Base-by-base conservation (phyloP, 2,113 vertebrate species). In the Rhea pennata region DNA sequence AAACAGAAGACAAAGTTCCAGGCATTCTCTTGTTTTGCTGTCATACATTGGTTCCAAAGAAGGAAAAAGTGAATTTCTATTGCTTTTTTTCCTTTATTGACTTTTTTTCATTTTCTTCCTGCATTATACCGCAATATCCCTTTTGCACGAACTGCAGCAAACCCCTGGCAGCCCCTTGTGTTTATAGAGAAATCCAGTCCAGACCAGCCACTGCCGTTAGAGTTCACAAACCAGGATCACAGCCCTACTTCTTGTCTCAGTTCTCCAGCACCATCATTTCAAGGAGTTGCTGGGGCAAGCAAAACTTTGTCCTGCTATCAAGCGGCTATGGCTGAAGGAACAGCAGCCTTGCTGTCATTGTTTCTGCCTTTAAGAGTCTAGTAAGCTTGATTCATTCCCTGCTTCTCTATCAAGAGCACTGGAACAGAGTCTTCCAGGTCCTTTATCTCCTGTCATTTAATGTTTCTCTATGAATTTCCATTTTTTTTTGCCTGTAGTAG, bases 1-100 rank as follows among this genome's bases (percentile, higher is more conserved):
- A 92, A 95, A 77, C 42, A 91, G 84, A 66, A 85, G 87, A 88
- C 72, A 59, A 76, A 70, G 84, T 92, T 95, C 89, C 91, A 80
- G 72, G 81, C 96, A 83, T 93, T 95, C 87, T 80, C 74, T 50
- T 1, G 10, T 53, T 93, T 87, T 89, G 88, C 1, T 2, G 84
- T 88, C 87, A 83, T n/a, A 40, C 19, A 67, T 19, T 74, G 39
- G 36, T 36, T 71, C 36, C 64, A 76, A 27, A 74, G 71, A 76
- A 77, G 74, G 86, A 77, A 31, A 84, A 92, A 79, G 87, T n/a
- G 46, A 83, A 36, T 83, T 76, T 70, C 66, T 58, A 19, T 9
- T 15, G 77, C 14, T 83, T 4, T 76, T 73, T 75, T 54, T 70
- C 53, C 33, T 61, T 84, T 31, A 4, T 65, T 6, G 26, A 73